Conservation (phyloP, 2,888 invertebrate species). For the Pogonocherus hispidulus region DNA sequence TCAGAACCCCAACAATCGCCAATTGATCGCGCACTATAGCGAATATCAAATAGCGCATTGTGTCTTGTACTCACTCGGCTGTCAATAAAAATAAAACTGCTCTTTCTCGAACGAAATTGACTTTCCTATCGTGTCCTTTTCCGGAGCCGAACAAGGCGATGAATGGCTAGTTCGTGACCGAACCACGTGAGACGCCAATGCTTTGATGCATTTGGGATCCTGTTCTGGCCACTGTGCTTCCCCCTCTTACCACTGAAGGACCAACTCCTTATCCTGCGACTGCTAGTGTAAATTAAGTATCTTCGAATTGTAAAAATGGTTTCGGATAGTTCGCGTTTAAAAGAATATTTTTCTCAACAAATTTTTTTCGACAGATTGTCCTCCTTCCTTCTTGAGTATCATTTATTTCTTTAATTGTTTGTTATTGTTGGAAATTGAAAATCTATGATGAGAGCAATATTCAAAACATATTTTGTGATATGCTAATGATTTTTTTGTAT, state of each 20-base stretch:
- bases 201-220: constrained; percentile 1
- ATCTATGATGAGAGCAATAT: too few species aligned
- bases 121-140: neutral
- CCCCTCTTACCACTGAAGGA: neutral
- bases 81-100: neutral
- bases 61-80: neutral
- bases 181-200: constrained; percentile 28
- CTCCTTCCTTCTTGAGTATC: too few species aligned
- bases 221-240: neutral
- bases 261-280: neutral
- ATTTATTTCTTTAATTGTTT: too few species aligned
- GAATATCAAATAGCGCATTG: neutral
- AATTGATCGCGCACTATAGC: neutral
- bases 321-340: too few species aligned
- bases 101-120: neutral
- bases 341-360: too few species aligned
- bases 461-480: too few species aligned
- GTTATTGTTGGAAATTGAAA: too few species aligned
- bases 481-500: too few species aligned
- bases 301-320: too few species aligned
- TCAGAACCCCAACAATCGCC: neutral
- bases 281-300: too few species aligned
- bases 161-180: constrained; percentile 39
- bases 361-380: too few species aligned
- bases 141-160: neutral